Conservation (phyloP, 1,140 invertebrate species). For the Coenobita brevimanus region DNA sequence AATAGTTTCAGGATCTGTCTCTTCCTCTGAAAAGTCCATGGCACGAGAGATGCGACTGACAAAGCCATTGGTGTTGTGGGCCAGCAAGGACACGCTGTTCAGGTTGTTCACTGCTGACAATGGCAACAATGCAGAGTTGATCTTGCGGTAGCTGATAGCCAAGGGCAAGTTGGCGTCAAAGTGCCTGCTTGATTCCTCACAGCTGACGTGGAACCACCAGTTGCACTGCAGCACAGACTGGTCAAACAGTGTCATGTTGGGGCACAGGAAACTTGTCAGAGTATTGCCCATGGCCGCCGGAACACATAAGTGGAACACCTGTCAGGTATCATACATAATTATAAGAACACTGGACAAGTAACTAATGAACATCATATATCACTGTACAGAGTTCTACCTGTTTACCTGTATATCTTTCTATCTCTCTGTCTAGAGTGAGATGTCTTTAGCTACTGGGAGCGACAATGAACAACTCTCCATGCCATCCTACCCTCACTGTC, state of each 20-base stretch:
- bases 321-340: slow-evolving; percentile 63
- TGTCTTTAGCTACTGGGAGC: no score
- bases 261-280: slow-evolving; percentile 91
- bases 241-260: slow-evolving; percentile 90
- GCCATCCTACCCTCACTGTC: background rate
- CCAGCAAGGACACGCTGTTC: slow-evolving; percentile 6
- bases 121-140: slow-evolving; percentile 78
- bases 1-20: no score
- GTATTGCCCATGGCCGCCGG: slow-evolving; percentile 90
- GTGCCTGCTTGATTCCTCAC: slow-evolving; percentile 83
- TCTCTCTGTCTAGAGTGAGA: no score
- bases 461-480: no score
- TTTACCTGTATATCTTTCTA: no score
- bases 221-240: slow-evolving; percentile 92
- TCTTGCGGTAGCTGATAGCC: slow-evolving; percentile 91
- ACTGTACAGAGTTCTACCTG: no score
- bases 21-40: no score
- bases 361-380: no score
- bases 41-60: no score
- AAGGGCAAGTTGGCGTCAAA: slow-evolving; percentile 92
- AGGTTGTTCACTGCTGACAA: slow-evolving; percentile 12
- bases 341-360: no score
- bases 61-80: background rate
- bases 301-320: slow-evolving; percentile 93
- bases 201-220: slow-evolving; percentile 94